These are phyloP conservation scores for Monoplex corrugatus DNA, from an alignment of 2,888 invertebrate genomes.

Conservation along the genomic window DNA sequence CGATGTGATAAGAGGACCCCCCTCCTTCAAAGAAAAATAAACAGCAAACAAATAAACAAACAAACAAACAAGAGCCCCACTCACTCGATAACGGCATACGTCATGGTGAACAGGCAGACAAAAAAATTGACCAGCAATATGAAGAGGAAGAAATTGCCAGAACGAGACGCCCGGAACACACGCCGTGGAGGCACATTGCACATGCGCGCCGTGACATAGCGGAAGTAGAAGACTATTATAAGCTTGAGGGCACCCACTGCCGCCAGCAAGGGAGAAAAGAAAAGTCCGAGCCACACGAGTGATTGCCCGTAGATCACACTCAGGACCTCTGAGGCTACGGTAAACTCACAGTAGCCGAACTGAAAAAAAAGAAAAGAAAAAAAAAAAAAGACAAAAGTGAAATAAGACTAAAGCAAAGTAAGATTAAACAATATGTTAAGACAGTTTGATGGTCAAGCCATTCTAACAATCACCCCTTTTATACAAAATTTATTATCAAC, in stretches of 20 bases:
- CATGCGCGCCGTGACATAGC: constrained; percentile 65
- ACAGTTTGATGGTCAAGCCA: too few species aligned
- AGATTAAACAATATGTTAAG: too few species aligned
- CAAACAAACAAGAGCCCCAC: constrained; percentile 49
- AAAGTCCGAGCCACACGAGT: constrained; percentile 74
- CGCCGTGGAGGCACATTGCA: constrained; percentile 71
- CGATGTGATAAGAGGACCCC: neutral
- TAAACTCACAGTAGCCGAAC: constrained; percentile 63
- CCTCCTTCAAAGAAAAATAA: too few species aligned
- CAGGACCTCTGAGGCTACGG: constrained; percentile 67
- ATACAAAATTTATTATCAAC: too few species aligned
- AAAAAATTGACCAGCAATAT: constrained; percentile 71
- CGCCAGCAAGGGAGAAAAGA: constrained; percentile 73
- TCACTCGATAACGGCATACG: constrained; percentile 70
- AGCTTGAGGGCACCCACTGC: constrained; percentile 68
- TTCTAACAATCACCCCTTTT: too few species aligned
- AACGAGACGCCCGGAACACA: constrained; percentile 72
- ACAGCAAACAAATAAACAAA: too few species aligned
- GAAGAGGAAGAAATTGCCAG: constrained; percentile 72
- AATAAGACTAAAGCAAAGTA: too few species aligned
- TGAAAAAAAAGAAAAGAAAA: neutral
- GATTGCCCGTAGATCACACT: constrained; percentile 74
- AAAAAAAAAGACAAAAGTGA: too few species aligned
- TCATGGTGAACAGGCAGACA: constrained; percentile 68
- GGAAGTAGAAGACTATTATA: constrained; percentile 70